phyloP scores from a whole-genome alignment of 2,797 vertebrate genomes.

The Phoeniculus purpureus region DNA sequence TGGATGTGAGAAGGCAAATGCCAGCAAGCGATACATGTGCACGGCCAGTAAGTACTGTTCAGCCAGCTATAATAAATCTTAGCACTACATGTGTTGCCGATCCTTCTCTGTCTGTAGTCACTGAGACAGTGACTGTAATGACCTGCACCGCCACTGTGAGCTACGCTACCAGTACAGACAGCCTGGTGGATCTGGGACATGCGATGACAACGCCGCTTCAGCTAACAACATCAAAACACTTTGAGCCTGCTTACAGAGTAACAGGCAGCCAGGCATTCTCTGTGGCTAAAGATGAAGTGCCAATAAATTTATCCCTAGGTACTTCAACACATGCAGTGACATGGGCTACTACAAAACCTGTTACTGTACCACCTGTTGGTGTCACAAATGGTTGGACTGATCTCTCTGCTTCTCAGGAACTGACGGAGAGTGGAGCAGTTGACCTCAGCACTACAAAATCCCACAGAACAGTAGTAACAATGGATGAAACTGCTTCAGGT shows the following conservation, averaged over 20 bases:
- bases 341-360: conserved; percentile 75
- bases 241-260: conserved; percentile 84
- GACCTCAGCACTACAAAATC: conserved; percentile 94
- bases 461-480: conserved; percentile 87
- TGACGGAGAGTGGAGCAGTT: conserved; percentile 83
- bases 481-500: conserved; percentile 85
- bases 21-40: conserved; percentile 78
- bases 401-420: conserved; percentile 76
- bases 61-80: conserved; percentile 93
- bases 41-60: conserved; percentile 89
- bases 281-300: conserved; percentile 83
- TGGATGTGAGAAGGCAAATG: conserved; percentile 84
- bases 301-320: conserved; percentile 92
- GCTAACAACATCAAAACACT: conserved; percentile 87
- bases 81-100: conserved; percentile 83
- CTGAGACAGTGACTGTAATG: conserved; percentile 84
- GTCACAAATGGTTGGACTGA: conserved; percentile 82
- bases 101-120: conserved; percentile 82
- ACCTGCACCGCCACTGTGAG: conserved; percentile 86
- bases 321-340: conserved; percentile 75
- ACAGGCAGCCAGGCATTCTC: conserved; percentile 77
- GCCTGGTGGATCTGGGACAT: conserved; percentile 85
- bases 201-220: conserved; percentile 84
- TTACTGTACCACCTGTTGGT: conserved; percentile 74
- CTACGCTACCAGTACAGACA: conserved; percentile 83